A percentile compares a stretch with the other conserved stretches of the same genome.
Evolutionary conservation across 2,113 vertebrate species (phyloP).

Genomic region (Scytalopus superciliaris): DNA sequence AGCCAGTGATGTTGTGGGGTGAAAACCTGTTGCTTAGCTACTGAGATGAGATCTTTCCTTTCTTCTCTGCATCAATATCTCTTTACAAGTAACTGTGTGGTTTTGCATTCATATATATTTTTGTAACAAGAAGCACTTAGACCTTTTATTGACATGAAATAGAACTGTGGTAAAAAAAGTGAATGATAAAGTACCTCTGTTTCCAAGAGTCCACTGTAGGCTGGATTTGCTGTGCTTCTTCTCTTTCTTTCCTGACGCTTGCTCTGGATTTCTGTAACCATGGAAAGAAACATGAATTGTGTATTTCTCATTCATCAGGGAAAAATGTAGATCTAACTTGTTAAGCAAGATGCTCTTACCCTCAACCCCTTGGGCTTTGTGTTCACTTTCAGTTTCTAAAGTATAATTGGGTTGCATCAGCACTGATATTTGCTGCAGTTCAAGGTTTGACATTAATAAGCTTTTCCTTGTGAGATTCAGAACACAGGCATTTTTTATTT

Average conservation of each 20-base stretch:
- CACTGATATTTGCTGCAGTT: slow-evolving; percentile 22
- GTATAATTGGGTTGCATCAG: slow-evolving; percentile 27
- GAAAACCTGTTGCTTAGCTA: slow-evolving; percentile 39
- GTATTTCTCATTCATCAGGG: slow-evolving; percentile 33
- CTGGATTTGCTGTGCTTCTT: slow-evolving; percentile 94
- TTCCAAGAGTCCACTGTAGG: slow-evolving; percentile 93
- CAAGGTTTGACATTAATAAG: slow-evolving; percentile 17
- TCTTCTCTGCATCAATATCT: neutral
- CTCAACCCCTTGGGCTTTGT: slow-evolving; percentile 13
- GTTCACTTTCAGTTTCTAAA: slow-evolving; percentile 33
- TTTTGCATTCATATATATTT: neutral
- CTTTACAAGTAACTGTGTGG: neutral
- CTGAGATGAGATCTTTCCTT: neutral
- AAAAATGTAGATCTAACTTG: slow-evolving; percentile 17
- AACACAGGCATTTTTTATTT: neutral
- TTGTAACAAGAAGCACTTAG: neutral
- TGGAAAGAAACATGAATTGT: slow-evolving; percentile 27
- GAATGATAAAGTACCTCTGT: slow-evolving; percentile 82
- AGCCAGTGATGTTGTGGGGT: neutral
- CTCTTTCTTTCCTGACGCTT: slow-evolving; percentile 96
- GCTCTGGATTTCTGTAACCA: slow-evolving; percentile 89
- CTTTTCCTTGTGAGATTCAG: neutral
- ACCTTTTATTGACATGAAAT: neutral
- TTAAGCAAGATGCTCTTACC: slow-evolving; percentile 3
- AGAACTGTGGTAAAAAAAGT: neutral